A percentile compares a stretch with the other conserved stretches of the same genome.
Evolutionary conservation across 2,113 vertebrate species (phyloP).

Genomic region (Anguilla rostrata): DNA sequence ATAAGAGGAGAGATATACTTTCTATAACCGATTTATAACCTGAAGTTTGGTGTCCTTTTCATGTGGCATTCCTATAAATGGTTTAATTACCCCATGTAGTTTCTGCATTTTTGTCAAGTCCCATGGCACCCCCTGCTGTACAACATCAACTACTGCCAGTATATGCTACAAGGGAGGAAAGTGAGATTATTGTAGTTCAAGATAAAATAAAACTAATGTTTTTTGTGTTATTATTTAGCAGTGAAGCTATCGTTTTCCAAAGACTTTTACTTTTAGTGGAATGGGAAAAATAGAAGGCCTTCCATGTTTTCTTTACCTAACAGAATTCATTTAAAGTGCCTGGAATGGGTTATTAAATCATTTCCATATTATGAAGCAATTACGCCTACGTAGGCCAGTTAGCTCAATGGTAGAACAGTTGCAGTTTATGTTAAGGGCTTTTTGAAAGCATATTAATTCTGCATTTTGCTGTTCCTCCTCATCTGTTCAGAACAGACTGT

Average conservation of each 20-base stretch:
- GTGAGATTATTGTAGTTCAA: not conserved
- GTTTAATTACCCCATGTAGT: not conserved
- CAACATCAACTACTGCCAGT: not conserved
- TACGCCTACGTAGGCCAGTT: too few species aligned
- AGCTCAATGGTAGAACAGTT: too few species aligned
- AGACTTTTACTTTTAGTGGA: too few species aligned
- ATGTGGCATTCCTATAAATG: not conserved
- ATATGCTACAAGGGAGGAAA: not conserved
- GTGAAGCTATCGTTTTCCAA: too few species aligned
- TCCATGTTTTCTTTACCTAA: too few species aligned
- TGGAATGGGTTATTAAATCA: too few species aligned
- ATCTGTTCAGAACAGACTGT: not conserved
- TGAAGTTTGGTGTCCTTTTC: not conserved
- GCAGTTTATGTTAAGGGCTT: too few species aligned
- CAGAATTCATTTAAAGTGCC: too few species aligned
- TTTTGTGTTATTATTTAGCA: too few species aligned
- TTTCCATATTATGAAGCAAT: too few species aligned
- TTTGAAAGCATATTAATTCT: not conserved
- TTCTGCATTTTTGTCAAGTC: not conserved
- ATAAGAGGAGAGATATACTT: too few species aligned
- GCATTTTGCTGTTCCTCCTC: not conserved
- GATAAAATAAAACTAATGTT: not conserved
- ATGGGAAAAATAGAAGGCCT: too few species aligned
- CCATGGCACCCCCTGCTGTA: constrained; percentile 45
- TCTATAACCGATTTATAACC: not conserved